These are phyloP conservation scores for Galbula dea DNA, from an alignment of 2,113 vertebrate genomes.

Conservation along the genomic window DNA sequence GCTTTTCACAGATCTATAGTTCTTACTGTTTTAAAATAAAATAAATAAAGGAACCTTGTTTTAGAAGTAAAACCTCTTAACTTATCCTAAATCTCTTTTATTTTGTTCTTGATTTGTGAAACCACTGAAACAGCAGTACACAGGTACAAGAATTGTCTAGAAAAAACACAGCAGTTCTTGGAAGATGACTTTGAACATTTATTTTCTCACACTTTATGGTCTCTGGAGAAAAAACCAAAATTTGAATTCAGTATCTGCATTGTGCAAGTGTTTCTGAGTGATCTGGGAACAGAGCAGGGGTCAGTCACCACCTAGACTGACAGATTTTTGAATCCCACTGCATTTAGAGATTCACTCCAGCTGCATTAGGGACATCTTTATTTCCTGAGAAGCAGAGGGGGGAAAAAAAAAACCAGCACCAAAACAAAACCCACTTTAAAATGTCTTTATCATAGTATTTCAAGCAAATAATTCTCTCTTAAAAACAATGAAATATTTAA, in stretches of 20 bases:
- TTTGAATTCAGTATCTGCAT: neutral
- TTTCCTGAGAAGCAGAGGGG: neutral
- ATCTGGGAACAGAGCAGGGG: neutral
- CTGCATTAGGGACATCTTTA: neutral
- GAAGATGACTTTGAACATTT: neutral
- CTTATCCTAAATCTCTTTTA: neutral
- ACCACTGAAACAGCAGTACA: neutral
- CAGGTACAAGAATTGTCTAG: neutral
- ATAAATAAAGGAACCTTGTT: neutral
- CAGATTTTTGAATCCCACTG: neutral
- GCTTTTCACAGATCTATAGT: neutral
- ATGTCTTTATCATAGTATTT: neutral
- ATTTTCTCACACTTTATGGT: neutral
- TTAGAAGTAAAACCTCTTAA: neutral
- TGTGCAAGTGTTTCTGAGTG: neutral
- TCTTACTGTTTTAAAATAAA: neutral
- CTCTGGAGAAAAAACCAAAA: neutral
- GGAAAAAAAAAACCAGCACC: rapidly evolving
- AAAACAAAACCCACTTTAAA: neutral
- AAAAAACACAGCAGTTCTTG: neutral
- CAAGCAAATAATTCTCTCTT: neutral
- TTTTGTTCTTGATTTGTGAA: neutral
- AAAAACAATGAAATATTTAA: neutral
- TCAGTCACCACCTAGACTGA: neutral
- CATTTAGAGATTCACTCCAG: neutral